Evolutionary conservation across 92 coral and sea anemone species (phyloP).

Genomic region (Phenganax subtilis): DNA sequence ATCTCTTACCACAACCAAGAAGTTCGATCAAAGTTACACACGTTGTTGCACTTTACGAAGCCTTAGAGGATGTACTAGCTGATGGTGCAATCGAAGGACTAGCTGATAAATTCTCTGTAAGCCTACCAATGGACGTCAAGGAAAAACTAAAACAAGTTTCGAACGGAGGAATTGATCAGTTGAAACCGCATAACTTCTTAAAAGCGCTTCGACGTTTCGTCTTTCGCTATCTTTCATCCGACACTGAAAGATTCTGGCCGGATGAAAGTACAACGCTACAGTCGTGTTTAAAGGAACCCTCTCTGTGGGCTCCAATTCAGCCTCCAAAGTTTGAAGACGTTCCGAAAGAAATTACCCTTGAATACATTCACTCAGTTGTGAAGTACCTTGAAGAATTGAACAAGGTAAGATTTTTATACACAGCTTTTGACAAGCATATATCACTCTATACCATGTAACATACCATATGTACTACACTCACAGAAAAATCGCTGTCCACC

Average conservation of each 20-base stretch:
- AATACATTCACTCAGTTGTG: constrained; percentile 33
- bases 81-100: constrained; percentile 70
- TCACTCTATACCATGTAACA: background rate
- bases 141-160: constrained; percentile 16
- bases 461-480: background rate
- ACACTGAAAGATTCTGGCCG: constrained; percentile 66
- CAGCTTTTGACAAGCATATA: background rate
- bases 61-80: constrained; percentile 77
- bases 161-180: background rate
- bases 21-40: constrained; percentile 67
- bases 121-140: constrained; percentile 42
- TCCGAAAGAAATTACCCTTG: constrained; percentile 40
- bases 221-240: constrained; percentile 75
- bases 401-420: constrained; percentile 29
- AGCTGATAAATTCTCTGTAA: constrained; percentile 48
- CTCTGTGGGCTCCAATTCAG: constrained; percentile 71
- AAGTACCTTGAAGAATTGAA: constrained; percentile 41
- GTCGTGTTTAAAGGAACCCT: constrained; percentile 63
- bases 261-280: constrained; percentile 44
- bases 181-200: constrained; percentile 32
- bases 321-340: constrained; percentile 18
- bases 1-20: constrained; percentile 62
- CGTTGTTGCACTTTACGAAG: constrained; percentile 82
- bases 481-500: background rate
- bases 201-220: constrained; percentile 84